phyloP scores from a whole-genome alignment of 2,797 vertebrate genomes.

The Alca torda region DNA sequence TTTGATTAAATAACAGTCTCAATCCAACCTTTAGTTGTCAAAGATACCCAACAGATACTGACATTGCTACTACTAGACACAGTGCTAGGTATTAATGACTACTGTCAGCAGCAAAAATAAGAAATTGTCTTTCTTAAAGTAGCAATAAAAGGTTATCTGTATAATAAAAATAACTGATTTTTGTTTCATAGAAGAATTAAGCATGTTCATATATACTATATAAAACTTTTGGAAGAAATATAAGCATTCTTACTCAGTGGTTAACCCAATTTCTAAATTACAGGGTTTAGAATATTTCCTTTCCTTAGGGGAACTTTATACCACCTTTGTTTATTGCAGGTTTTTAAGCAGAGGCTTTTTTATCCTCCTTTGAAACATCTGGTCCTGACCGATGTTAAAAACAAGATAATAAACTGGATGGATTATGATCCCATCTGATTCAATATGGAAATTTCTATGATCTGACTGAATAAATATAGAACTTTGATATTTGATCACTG shows the following conservation, averaged over 20 bases:
- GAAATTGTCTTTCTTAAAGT: not conserved
- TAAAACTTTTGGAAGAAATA: not conserved
- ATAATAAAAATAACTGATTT: not conserved
- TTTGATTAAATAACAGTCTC: constrained; percentile 1
- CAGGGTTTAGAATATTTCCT: not conserved
- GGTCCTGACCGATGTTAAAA: not conserved
- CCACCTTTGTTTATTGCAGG: not conserved
- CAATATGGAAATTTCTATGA: not conserved
- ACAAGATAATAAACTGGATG: not conserved
- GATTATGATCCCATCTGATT: not conserved
- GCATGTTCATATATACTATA: not conserved
- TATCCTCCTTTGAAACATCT: not conserved
- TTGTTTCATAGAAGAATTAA: not conserved
- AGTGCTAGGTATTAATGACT: not conserved
- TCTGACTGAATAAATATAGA: not conserved
- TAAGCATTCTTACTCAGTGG: not conserved
- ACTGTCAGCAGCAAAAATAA: not conserved
- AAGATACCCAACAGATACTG: not conserved
- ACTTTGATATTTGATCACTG: not conserved
- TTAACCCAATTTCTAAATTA: not conserved
- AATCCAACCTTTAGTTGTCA: not conserved
- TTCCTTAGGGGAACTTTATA: not conserved
- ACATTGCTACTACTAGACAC: not conserved
- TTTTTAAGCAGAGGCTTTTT: not conserved
- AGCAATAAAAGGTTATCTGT: not conserved